Conservation (phyloP, 2,797 vertebrate genomes). For the Pangasius sanitwongsei region DNA sequence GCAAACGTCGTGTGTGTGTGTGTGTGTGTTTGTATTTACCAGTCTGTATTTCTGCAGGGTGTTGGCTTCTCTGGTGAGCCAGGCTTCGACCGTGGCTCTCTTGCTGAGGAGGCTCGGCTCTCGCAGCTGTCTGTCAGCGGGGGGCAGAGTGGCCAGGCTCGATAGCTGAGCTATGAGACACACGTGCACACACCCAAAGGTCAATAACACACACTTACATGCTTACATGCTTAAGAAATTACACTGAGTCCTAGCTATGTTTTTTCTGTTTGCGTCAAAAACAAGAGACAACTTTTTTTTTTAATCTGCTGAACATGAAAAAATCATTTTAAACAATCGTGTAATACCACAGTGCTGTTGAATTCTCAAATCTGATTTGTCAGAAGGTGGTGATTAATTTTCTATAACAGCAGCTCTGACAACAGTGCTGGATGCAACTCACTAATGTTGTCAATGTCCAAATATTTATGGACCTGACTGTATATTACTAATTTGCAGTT, state of each 20-base stretch:
- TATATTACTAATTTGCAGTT: not conserved
- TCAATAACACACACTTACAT: conserved; percentile 9
- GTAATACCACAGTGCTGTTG: not conserved
- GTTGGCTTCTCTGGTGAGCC: conserved; percentile 93
- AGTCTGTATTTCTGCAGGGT: conserved; percentile 95
- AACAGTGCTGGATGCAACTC: not conserved
- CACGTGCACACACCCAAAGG: conserved; percentile 11
- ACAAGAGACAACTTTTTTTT: not conserved
- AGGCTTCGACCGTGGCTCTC: conserved; percentile 87
- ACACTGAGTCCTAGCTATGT: not conserved
- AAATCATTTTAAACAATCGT: not conserved
- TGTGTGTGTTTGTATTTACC: conserved; percentile 68
- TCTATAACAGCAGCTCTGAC: not conserved
- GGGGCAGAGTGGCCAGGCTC: conserved; percentile 83
- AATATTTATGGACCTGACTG: not conserved
- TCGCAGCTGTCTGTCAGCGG: conserved; percentile 82
- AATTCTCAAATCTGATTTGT: not conserved
- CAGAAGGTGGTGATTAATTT: not conserved
- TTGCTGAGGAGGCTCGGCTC: conserved; percentile 90
- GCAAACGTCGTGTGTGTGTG: too few relatives aligned
- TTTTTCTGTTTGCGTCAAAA: not conserved
- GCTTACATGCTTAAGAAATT: not conserved
- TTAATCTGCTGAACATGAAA: not conserved
- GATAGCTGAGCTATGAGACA: conserved; percentile 82
- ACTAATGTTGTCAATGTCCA: not conserved